These are phyloP conservation scores for Passer domesticus DNA, from an alignment of 2,113 vertebrate species.

Conservation along the genomic window DNA sequence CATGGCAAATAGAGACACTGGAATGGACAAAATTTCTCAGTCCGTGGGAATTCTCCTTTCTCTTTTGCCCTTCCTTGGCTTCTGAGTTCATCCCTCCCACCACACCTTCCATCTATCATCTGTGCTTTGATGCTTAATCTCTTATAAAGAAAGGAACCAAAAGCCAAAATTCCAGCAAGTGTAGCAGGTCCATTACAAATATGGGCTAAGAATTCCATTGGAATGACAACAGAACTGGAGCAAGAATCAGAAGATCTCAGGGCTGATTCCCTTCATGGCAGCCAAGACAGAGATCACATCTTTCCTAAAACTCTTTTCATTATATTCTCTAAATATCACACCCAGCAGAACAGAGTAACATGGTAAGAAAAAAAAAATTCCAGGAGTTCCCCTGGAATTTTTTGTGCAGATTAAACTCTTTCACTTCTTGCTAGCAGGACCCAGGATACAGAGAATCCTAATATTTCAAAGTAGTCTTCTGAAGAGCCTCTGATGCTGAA, in stretches of 20 bases:
- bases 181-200: not conserved
- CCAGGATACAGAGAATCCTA: not conserved
- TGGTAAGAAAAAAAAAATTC: not conserved
- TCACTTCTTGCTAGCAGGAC: not conserved
- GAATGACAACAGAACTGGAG: not conserved
- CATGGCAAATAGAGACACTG: not conserved
- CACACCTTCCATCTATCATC: not conserved
- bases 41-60: not conserved
- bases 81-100: not conserved
- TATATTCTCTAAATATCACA: not conserved
- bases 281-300: not conserved
- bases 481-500: not conserved
- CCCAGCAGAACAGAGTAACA: not conserved
- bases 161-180: not conserved
- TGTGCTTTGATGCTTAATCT: not conserved
- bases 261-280: not conserved
- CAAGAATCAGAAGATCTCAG: no score
- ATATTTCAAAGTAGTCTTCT: not conserved
- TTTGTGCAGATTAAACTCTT: not conserved
- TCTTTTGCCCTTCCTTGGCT: not conserved
- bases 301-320: not conserved
- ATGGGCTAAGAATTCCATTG: not conserved
- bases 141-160: not conserved
- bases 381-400: not conserved
- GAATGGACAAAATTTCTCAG: not conserved